These are phyloP conservation scores for Cheilosia pagana DNA, from an alignment of 2,888 invertebrate genomes.

Conservation along the genomic window DNA sequence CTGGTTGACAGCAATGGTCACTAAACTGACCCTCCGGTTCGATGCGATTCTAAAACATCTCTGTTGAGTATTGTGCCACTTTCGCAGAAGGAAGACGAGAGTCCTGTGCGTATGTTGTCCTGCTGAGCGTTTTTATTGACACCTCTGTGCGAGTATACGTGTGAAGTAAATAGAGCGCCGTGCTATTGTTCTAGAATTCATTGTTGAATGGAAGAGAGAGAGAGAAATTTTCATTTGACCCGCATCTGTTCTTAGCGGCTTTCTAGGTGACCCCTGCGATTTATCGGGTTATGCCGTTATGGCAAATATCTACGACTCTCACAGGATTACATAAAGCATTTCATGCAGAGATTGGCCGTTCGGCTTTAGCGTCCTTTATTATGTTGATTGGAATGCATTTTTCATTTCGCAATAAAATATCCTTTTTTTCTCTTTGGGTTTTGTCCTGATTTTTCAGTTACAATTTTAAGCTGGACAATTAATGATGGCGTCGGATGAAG, in stretches of 20 bases:
- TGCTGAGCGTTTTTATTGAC: conserved; percentile 45
- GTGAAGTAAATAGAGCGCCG: conserved; percentile 74
- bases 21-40: conserved; percentile 63
- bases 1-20: conserved; percentile 68
- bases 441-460: conserved; percentile 29
- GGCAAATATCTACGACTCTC: conserved; percentile 36
- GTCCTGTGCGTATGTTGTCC: conserved; percentile 1
- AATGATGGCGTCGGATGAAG: conserved; percentile 15
- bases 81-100: conserved; percentile 13
- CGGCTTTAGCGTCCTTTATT: conserved; percentile 53
- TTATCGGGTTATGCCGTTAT: conserved; percentile 74
- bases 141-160: conserved; percentile 40
- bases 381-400: conserved; percentile 61
- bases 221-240: conserved; percentile 62
- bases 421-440: conserved; percentile 28
- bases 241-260: conserved; percentile 73
- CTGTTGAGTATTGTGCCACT: conserved; percentile 43
- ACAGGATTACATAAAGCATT: conserved; percentile 72
- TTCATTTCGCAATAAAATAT: conserved; percentile 65
- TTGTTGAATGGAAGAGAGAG: conserved; percentile 50
- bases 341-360: conserved; percentile 33
- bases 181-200: conserved; percentile 54
- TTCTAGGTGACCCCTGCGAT: conserved; percentile 65
- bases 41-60: conserved; percentile 60
- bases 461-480: conserved; percentile 46